phyloP scores from a whole-genome alignment of 2,888 invertebrate genomes.

The Archips xylosteana region DNA sequence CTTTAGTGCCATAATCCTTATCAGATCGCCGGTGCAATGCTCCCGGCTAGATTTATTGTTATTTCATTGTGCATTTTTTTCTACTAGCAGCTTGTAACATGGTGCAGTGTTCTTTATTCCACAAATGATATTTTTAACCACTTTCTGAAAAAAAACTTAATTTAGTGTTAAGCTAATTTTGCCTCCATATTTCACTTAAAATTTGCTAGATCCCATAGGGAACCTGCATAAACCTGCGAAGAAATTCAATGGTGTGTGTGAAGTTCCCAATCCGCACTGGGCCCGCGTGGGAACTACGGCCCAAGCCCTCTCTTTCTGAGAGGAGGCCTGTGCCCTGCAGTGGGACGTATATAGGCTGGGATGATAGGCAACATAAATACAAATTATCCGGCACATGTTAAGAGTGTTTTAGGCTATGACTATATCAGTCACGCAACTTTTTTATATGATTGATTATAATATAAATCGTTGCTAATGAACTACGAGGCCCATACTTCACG shows the following conservation, averaged over 20 bases:
- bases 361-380: not conserved
- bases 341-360: too few species aligned
- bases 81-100: not conserved
- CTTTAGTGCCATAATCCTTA: constrained; percentile 40
- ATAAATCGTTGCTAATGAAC: constrained; percentile 4
- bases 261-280: too few species aligned
- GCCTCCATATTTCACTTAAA: too few species aligned
- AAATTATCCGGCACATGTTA: not conserved
- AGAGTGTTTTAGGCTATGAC: not conserved
- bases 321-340: too few species aligned
- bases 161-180: too few species aligned
- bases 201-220: too few species aligned
- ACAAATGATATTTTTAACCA: not conserved
- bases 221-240: too few species aligned
- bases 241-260: too few species aligned
- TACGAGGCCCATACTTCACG: not conserved
- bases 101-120: not conserved
- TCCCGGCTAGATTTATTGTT: constrained; percentile 31
- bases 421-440: not conserved
- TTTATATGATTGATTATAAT: not conserved
- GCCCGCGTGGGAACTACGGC: too few species aligned
- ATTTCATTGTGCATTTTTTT: constrained; percentile 11
- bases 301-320: too few species aligned
- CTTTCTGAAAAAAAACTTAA: too few species aligned
- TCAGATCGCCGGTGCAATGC: constrained; percentile 38